Base-by-base conservation (phyloP, 2,888 invertebrate genomes). In the Pristionchus entomophagus region DNA sequence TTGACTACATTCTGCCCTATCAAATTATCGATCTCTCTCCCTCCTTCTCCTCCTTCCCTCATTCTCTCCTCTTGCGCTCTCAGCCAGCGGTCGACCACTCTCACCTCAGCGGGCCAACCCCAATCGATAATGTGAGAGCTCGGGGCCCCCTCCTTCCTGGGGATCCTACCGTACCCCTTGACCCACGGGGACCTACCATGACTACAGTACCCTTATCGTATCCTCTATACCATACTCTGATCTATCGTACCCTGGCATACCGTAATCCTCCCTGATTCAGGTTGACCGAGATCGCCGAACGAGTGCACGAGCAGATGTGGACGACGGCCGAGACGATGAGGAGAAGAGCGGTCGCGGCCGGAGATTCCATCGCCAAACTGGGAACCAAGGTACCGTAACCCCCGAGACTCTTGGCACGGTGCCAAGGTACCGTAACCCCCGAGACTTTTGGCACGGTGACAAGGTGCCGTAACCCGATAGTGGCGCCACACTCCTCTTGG, bases 321-420 rank as follows among this genome's bases (percentile, higher is more conserved):
- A 92, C 92, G 41, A 92, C 92, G 32, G 86, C 89, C 38, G 92
- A 92, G 86, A 92, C 92, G 77, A 90, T 92, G 89, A 90, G 91
- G 35, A 90, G 92, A 32, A 89, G 92, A 19, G 45, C 49, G 19
- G 62, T 89, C 29, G 84, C 86, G 14, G 17, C 87, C 17, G 80
- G 86, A 17, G 84, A 84, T 51, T 38, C 38, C 1, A n/a, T 51
- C 2, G 2, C n/a, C 12, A 69, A 65, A 19, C 5, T 84, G 35
- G 65, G 45, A 14, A 51, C 29, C 22, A 84, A 69, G 82, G 82
- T 82, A 56, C 22, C 2, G 32, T 22, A 35, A 8, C n/a, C n/a
- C n/a, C n/a, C n/a, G n/a, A n/a, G n/a, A n/a, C n/a, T n/a, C n/a
- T n/a, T n/a, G n/a, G n/a, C n/a, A n/a, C n/a, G 65, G 45, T 5